phyloP scores from a whole-genome alignment of 2,888 invertebrate genomes.

The Macrosoma leucophasiata region DNA sequence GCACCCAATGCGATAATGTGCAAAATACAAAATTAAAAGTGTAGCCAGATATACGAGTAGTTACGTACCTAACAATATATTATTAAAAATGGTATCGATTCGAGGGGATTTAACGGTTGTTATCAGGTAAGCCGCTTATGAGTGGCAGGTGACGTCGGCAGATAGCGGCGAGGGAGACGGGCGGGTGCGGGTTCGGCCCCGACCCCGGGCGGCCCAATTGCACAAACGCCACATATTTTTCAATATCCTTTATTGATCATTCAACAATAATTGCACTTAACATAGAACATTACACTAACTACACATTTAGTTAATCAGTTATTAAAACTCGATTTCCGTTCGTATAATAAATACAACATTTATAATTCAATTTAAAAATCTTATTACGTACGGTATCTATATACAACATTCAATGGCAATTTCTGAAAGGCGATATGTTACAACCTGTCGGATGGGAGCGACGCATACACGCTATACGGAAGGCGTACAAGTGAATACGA shows the following conservation, averaged over 20 bases:
- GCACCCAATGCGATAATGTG: too few species aligned
- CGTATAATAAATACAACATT: constrained; percentile 27
- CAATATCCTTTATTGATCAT: constrained; percentile 49
- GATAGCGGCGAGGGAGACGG: not conserved
- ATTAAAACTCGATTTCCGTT: constrained; percentile 47
- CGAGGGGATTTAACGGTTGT: too few species aligned
- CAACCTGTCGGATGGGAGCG: constrained; percentile 17
- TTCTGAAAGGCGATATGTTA: constrained; percentile 30
- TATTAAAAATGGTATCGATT: too few species aligned
- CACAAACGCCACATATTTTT: constrained; percentile 23
- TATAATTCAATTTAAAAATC: constrained; percentile 35
- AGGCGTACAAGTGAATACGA: constrained; percentile 17
- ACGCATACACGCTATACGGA: too few species aligned
- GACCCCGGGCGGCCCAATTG: constrained; percentile 11
- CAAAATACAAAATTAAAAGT: too few species aligned
- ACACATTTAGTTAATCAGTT: constrained; percentile 62
- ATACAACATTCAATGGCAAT: constrained; percentile 33
- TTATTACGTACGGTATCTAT: constrained; percentile 31
- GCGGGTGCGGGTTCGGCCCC: constrained; percentile 3
- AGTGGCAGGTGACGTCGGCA: not conserved
- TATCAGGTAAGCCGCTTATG: too few species aligned
- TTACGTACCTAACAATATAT: too few species aligned
- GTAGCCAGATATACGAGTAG: too few species aligned
- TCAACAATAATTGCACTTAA: constrained; percentile 63
- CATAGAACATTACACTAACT: constrained; percentile 49